Evolutionary conservation across 2,888 invertebrate species (phyloP).

Genomic region (Drosophila yooni): DNA sequence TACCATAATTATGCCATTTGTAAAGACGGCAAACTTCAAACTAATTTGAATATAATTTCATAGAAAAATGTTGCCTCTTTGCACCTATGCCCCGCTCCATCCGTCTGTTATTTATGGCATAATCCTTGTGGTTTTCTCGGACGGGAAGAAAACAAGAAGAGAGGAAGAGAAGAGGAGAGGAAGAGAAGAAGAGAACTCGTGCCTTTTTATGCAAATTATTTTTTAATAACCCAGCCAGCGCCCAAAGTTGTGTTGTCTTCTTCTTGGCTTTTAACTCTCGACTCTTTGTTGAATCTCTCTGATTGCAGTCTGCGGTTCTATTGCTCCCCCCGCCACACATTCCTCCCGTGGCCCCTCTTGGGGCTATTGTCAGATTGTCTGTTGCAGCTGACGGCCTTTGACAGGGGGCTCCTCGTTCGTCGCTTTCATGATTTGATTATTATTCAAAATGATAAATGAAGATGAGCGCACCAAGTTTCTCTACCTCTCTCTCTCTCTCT

Average conservation of each 20-base stretch:
- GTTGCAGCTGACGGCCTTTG: slow-evolving; percentile 59
- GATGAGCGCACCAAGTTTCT: slow-evolving; percentile 57
- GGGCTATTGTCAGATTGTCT: slow-evolving; percentile 37
- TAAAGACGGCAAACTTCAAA: slow-evolving; percentile 69
- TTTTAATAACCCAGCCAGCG: slow-evolving; percentile 75
- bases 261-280: slow-evolving; percentile 3
- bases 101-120: slow-evolving; percentile 73
- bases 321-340: background rate
- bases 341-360: background rate
- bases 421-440: slow-evolving; percentile 79
- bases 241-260: slow-evolving; percentile 9
- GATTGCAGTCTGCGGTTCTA: slow-evolving; percentile 45
- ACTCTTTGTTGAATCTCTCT: slow-evolving; percentile 44
- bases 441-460: slow-evolving; percentile 82
- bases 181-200: slow-evolving; percentile 54
- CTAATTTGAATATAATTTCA: slow-evolving; percentile 81
- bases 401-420: too few species aligned
- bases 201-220: slow-evolving; percentile 81
- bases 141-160: too few species aligned
- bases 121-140: slow-evolving; percentile 68
- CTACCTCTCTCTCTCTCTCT: background rate
- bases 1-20: slow-evolving; percentile 73
- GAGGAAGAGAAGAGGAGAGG: background rate
- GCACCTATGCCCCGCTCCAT: background rate
- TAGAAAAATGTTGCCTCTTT: slow-evolving; percentile 48